Percentiles rank a stretch among this genome's conserved stretches.
phyloP scores from a whole-genome alignment of 2,888 invertebrate species.

The Bhutanitis thaidina region DNA sequence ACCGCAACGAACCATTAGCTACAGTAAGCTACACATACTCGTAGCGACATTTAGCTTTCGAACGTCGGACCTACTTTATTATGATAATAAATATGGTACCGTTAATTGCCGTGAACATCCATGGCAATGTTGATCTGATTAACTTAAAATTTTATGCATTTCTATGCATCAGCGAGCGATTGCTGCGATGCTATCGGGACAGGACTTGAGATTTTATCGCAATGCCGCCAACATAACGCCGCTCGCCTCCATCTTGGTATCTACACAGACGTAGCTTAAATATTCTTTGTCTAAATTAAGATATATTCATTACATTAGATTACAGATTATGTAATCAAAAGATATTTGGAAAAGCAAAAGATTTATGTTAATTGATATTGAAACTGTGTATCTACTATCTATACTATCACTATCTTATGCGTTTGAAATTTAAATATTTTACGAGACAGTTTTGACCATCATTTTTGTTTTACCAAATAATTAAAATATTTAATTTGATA shows the following conservation, averaged over 20 bases:
- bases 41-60: no score
- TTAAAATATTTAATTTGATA: constrained; percentile 13
- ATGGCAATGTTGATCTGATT: constrained; percentile 42
- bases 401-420: not conserved
- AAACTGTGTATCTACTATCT: not conserved
- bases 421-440: not conserved
- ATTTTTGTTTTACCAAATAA: constrained; percentile 3
- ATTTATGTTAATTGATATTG: constrained; percentile 31
- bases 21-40: no score
- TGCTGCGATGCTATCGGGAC: constrained; percentile 28
- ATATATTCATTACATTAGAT: constrained; percentile 33
- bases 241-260: constrained; percentile 45
- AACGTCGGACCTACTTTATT: no score
- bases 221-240: constrained; percentile 33
- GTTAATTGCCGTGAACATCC: constrained; percentile 35
- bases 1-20: no score
- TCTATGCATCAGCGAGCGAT: constrained; percentile 38
- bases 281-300: constrained; percentile 53
- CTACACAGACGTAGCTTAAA: constrained; percentile 48
- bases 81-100: constrained; percentile 5
- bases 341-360: constrained; percentile 2
- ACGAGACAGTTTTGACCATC: not conserved
- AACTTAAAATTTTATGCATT: constrained; percentile 54
- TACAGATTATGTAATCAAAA: constrained; percentile 11
- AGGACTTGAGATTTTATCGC: constrained; percentile 50